phyloP scores from a whole-genome alignment of 1,140 invertebrate genomes.

The Drosophila albomicans region DNA sequence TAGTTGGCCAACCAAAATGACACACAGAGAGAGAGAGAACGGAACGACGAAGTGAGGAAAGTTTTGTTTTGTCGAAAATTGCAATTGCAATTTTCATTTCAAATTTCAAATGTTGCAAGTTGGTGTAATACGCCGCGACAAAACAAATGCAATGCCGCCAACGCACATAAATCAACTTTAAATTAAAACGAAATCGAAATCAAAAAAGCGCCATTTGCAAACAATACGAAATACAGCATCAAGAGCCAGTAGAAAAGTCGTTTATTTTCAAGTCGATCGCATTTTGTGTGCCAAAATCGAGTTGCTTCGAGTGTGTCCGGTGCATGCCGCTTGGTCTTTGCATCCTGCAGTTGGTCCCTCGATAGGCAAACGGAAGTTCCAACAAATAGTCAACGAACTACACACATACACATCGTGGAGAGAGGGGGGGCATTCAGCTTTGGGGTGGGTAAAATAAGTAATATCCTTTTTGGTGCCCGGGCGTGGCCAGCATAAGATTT shows the following conservation, averaged over 20 bases:
- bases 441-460: slow-evolving; percentile 30
- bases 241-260: slow-evolving; percentile 27
- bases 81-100: slow-evolving; percentile 64
- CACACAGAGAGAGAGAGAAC: background rate
- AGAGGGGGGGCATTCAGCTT: background rate
- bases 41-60: slow-evolving; percentile 43
- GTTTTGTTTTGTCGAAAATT: slow-evolving; percentile 66
- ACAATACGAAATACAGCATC: slow-evolving; percentile 19
- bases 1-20: slow-evolving; percentile 31
- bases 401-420: background rate
- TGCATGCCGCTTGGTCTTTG: slow-evolving; percentile 2
- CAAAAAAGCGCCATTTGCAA: slow-evolving; percentile 30
- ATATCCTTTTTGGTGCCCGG: slow-evolving; percentile 49
- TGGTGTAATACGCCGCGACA: background rate
- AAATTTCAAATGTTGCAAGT: slow-evolving; percentile 32
- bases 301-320: slow-evolving; percentile 24
- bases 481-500: slow-evolving; percentile 46
- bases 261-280: slow-evolving; percentile 45
- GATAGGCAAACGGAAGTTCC: slow-evolving; percentile 48
- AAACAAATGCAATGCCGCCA: too few relatives aligned
- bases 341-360: slow-evolving; percentile 39
- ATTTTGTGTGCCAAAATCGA: slow-evolving; percentile 52
- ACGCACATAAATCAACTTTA: slow-evolving; percentile 76
- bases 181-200: slow-evolving; percentile 70
- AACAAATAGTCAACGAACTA: slow-evolving; percentile 48